These are phyloP conservation scores for Pristis pectinata DNA, from an alignment of 2,797 vertebrate genomes.

Conservation along the genomic window DNA sequence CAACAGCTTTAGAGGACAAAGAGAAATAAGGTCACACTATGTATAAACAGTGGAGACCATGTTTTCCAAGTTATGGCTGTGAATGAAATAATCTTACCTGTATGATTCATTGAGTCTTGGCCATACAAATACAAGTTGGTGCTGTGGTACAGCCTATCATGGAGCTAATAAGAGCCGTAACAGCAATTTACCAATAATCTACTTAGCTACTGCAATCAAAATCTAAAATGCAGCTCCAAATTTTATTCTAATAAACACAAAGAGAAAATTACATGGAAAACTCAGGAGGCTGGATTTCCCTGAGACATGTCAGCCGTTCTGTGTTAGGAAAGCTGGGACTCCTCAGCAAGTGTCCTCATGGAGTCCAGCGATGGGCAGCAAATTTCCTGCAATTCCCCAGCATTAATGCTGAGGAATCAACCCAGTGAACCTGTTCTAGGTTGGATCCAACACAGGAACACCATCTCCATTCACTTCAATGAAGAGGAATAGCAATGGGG, in stretches of 20 bases:
- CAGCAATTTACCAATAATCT: neutral
- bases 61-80: neutral
- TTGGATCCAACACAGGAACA: too few relatives aligned
- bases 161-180: neutral
- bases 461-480: too few relatives aligned
- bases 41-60: neutral
- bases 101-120: neutral
- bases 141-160: neutral
- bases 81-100: conserved; percentile 4
- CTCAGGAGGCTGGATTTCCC: neutral
- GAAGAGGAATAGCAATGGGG: too few relatives aligned
- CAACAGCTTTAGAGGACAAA: neutral
- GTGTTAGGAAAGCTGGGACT: too few relatives aligned
- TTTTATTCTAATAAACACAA: neutral
- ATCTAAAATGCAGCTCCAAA: neutral
- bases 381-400: too few relatives aligned
- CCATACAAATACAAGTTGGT: neutral
- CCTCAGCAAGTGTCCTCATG: too few relatives aligned
- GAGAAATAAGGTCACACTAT: neutral
- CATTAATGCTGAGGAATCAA: too few relatives aligned
- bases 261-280: neutral
- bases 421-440: too few relatives aligned
- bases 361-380: too few relatives aligned
- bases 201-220: neutral
- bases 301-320: too few relatives aligned